Base-by-base conservation (phyloP, 2,113 vertebrate genomes). In the Lathamus discolor region DNA sequence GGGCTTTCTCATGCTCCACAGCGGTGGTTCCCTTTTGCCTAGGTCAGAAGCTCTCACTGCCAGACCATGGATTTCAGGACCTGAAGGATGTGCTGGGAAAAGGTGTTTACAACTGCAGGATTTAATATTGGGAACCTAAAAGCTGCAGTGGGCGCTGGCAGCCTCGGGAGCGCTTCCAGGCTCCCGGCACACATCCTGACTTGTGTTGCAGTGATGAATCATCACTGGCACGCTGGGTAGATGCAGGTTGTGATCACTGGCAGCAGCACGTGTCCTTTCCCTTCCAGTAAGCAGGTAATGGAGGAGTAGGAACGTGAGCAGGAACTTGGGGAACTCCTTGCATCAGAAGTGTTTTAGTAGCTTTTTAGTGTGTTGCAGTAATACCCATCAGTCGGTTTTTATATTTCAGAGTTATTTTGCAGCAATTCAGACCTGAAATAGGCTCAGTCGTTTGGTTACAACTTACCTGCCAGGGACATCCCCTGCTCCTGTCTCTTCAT, bases 371-470 rank as follows among this genome's bases (percentile, higher is more conserved):
- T 15, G 19, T 61, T 76, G 52, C 37, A 48, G 24, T 52, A 35
- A 63, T 37, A 43, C 31, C 76, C 68, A 18, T 46, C 64, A 51
- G 68, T 35, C 54, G 35, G 13, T 19, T 78, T 16, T 83, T 44
- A 0, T 48, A 13, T 61, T 93, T 77, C 49, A 43, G 66, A 69
- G 54, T 44, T 74, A 46, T 88, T 95, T 94, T 95, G 92, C 51
- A 92, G 25, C 83, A 68, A 73, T 89, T 90, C 49, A 93, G 64
- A 84, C 61, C 78, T 79, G 68, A 84, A 87, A 83, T 35, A 63
- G 16, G 44, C 51, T 44, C 44, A 39, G 23, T 41, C 59, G 33
- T 83, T 86, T 67, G 6, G 5, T 81, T 68, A 13, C 33, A 51
- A 13, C 33, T 52, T 22, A 9, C 27, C 64, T 67, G 64, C 37